These are phyloP conservation scores for Fukomys damarensis DNA, from an alignment of 2,113 vertebrate genomes.

Conservation along the genomic window DNA sequence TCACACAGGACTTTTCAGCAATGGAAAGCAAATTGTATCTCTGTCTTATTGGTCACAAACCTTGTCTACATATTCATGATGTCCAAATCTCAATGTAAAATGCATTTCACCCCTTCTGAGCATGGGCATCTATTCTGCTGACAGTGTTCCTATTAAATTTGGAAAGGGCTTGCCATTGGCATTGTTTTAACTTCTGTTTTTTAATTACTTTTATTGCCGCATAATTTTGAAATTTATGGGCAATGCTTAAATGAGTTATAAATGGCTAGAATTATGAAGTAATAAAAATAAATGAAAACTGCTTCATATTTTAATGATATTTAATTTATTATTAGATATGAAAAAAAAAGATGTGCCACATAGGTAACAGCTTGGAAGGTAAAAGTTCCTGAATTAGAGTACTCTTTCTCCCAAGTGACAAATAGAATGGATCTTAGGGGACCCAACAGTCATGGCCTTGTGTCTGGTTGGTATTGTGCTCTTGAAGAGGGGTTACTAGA, in stretches of 20 bases:
- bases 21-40: slow-evolving; percentile 22
- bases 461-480: not conserved
- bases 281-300: slow-evolving; percentile 78
- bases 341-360: slow-evolving; percentile 58
- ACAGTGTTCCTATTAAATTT: slow-evolving; percentile 45
- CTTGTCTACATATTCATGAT: slow-evolving; percentile 15
- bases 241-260: slow-evolving; percentile 75
- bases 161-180: slow-evolving; percentile 59
- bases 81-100: not conserved
- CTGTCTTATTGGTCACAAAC: not conserved
- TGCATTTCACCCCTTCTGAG: slow-evolving; percentile 5
- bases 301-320: slow-evolving; percentile 75
- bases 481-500: not conserved
- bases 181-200: slow-evolving; percentile 76
- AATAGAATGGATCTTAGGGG: not conserved
- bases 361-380: not conserved
- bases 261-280: slow-evolving; percentile 71
- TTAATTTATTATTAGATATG: slow-evolving; percentile 77
- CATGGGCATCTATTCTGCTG: slow-evolving; percentile 42
- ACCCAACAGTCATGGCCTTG: too few relatives aligned
- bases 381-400: not conserved
- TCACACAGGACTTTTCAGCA: not conserved
- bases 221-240: slow-evolving; percentile 72
- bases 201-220: slow-evolving; percentile 73
- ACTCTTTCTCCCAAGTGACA: not conserved